Base-by-base conservation (phyloP, 1,140 invertebrate species). In the Drosophila simulans region DNA sequence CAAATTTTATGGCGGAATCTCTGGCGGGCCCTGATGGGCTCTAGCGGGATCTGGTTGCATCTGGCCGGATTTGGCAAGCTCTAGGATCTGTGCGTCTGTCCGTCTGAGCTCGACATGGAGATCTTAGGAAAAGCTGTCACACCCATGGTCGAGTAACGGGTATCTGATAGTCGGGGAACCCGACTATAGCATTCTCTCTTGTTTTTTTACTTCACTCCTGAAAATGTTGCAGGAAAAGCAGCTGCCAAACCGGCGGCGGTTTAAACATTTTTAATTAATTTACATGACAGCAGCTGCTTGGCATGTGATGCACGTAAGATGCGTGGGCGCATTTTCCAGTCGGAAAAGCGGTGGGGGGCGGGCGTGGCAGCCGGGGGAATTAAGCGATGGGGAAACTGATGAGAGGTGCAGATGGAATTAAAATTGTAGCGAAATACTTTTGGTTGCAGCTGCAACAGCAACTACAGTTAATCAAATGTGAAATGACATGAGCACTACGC, bases 251-350 rank as follows among this genome's bases (percentile, higher is more conserved):
- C 72, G 39, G 59, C 81, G 77, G 59, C 54, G 77, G 48, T 81
- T 85, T 81, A 66, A 86, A 60, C 60, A 86, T 74, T 81, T 85
- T 85, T 85, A 85, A 85, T 85, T 85, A 85, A 85, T 85, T 85
- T 82, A 75, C 71, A 43, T 70, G 81, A 74, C 82, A 86, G 77
- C 82, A 78, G 82, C 75, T 86, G 69, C 69, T 84, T 85, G 80
- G 60, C 45, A 84, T 84, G 65, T 73, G 78, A 80, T 62, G 68
- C 77, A 84, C 76, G 80, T 84, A 84, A 84, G 75, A 83, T 58
- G 63, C 74, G 49, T 54, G 59, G 48, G 45, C 68, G 59, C 40
- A 25, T 34, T 35, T 35, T 31, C 22, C 53, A 27, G 34, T 53
- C 11, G 35, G 22, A 40, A 57, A 58, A 17, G 35, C 20, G 27